phyloP scores from a whole-genome alignment of 2,888 invertebrate species.

The Strigamia maritima region DNA sequence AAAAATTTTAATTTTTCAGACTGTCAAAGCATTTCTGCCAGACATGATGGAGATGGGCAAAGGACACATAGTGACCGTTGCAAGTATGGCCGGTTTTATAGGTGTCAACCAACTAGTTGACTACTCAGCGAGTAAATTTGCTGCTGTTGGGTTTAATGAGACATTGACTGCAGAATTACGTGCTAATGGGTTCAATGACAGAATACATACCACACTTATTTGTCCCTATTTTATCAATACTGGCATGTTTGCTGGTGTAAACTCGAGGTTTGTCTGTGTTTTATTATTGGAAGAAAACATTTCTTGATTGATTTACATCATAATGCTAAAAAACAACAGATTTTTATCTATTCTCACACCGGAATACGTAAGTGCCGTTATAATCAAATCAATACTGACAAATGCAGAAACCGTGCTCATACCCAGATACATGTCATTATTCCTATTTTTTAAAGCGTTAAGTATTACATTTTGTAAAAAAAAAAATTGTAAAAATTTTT shows the following conservation, averaged over 20 bases:
- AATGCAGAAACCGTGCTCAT: too few species aligned
- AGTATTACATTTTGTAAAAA: too few species aligned
- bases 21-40: constrained; percentile 87
- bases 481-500: too few species aligned
- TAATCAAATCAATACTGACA: too few species aligned
- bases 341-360: too few species aligned
- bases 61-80: constrained; percentile 90
- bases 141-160: constrained; percentile 90
- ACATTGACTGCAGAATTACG: constrained; percentile 72
- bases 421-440: too few species aligned
- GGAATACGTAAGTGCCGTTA: too few species aligned
- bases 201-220: constrained; percentile 80
- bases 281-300: too few species aligned
- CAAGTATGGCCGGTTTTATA: constrained; percentile 82
- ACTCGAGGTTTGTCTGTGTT: constrained; percentile 64
- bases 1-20: constrained; percentile 60
- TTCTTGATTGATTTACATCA: too few species aligned
- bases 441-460: too few species aligned
- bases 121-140: constrained; percentile 92
- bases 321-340: too few species aligned
- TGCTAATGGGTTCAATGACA: constrained; percentile 53
- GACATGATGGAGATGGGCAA: constrained; percentile 79
- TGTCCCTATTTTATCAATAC: constrained; percentile 96
- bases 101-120: constrained; percentile 80
- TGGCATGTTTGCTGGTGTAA: constrained; percentile 92